phyloP scores from a whole-genome alignment of 2,797 vertebrate genomes.

The Liasis olivaceus region DNA sequence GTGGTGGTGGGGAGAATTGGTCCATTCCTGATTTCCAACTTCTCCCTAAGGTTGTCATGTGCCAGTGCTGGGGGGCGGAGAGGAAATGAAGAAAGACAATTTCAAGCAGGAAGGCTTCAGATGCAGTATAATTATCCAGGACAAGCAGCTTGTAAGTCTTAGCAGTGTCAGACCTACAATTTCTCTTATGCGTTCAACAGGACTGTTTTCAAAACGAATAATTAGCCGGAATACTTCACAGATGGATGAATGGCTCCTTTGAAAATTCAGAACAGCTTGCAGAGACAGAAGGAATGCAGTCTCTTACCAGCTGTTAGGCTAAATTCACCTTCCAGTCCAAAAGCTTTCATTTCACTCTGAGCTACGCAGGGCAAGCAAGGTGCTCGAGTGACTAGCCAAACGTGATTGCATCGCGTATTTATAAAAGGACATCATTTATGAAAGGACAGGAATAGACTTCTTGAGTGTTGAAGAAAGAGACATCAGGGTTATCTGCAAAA shows the following conservation, averaged over 20 bases:
- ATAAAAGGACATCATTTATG: not conserved
- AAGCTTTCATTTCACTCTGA: not conserved
- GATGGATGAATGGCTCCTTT: not conserved
- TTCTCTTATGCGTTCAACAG: not conserved
- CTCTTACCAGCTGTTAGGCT: not conserved
- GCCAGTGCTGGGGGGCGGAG: not conserved
- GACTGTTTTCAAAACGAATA: not conserved
- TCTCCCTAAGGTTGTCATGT: not conserved
- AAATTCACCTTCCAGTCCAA: not conserved
- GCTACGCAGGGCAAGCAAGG: rapidly evolving
- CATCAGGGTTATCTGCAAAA: no score
- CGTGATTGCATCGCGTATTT: not conserved
- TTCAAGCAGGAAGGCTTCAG: not conserved
- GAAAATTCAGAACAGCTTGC: not conserved
- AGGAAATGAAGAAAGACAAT: constrained; percentile 10
- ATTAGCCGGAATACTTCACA: not conserved
- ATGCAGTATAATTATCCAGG: not conserved
- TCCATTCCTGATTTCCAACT: not conserved
- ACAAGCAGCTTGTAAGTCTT: constrained; percentile 23
- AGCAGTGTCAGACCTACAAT: not conserved
- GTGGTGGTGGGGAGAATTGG: not conserved
- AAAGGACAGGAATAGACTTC: not conserved
- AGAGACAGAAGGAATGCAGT: not conserved
- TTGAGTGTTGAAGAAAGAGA: no score
- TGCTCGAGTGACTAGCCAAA: not conserved